Conservation (phyloP, 1,140 invertebrate genomes). For the Sycophila sp. region DNA sequence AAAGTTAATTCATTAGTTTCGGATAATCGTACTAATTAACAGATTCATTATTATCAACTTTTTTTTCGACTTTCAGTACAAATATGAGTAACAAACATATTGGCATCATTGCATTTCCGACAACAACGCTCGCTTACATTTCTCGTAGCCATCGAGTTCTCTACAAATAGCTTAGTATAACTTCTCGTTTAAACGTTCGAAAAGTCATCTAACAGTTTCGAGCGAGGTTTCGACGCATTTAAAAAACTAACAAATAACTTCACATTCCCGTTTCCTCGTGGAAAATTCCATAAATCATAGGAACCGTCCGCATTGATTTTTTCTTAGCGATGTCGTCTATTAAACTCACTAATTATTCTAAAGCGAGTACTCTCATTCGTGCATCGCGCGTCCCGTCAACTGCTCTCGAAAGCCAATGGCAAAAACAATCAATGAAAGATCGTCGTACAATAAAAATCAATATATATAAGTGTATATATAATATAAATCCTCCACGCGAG, state of each 20-base stretch:
- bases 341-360: not conserved
- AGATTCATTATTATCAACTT: slow-evolving; percentile 32
- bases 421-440: not conserved
- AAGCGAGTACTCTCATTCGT: slow-evolving; percentile 25
- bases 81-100: slow-evolving; percentile 24
- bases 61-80: slow-evolving; percentile 13
- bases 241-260: slow-evolving; percentile 13
- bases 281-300: slow-evolving; percentile 21
- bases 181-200: not conserved
- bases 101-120: slow-evolving; percentile 10
- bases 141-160: not conserved
- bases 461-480: not conserved
- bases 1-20: slow-evolving; percentile 23
- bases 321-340: not conserved
- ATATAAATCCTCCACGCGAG: not conserved
- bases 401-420: not conserved
- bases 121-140: not conserved
- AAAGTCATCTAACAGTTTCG: slow-evolving; percentile 9
- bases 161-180: not conserved
- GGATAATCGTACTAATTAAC: slow-evolving; percentile 23
- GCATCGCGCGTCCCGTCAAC: not conserved
- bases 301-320: slow-evolving; percentile 13
- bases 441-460: not conserved
- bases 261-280: not conserved
- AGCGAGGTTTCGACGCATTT: slow-evolving; percentile 4